phyloP scores from a whole-genome alignment of 2,888 invertebrate genomes.

The Xestia sexstrigata region DNA sequence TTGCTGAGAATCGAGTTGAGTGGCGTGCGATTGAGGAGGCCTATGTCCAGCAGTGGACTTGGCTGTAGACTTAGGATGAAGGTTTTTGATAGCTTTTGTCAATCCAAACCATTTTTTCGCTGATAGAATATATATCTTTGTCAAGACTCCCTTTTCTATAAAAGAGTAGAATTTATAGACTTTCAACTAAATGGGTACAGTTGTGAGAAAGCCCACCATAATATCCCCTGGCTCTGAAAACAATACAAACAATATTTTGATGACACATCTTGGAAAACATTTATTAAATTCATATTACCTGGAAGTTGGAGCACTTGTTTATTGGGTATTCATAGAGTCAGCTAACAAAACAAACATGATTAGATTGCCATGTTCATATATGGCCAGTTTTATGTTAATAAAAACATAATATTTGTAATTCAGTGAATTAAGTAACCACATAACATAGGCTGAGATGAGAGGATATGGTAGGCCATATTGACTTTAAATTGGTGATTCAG shows the following conservation, averaged over 20 bases:
- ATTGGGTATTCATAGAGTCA: background rate
- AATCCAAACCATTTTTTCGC: background rate
- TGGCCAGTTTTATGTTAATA: background rate
- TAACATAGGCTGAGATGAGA: background rate
- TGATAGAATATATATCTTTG: background rate
- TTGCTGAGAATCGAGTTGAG: too few species aligned
- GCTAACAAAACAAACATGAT: too few species aligned
- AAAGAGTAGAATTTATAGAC: background rate
- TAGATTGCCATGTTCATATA: background rate
- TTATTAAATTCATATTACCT: background rate
- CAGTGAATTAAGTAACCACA: background rate
- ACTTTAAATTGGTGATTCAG: conserved; percentile 10
- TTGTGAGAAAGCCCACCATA: background rate
- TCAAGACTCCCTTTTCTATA: background rate
- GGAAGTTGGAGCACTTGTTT: background rate
- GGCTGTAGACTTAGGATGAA: too few species aligned
- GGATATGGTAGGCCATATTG: background rate
- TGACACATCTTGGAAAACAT: too few species aligned
- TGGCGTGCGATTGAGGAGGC: too few species aligned
- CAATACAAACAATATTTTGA: too few species aligned
- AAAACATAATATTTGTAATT: background rate
- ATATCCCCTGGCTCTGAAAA: background rate
- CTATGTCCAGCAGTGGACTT: too few species aligned
- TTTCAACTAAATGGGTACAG: too few species aligned
- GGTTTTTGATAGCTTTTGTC: background rate